phyloP scores from a whole-genome alignment of 2,888 invertebrate genomes.

The Apamea sordens region DNA sequence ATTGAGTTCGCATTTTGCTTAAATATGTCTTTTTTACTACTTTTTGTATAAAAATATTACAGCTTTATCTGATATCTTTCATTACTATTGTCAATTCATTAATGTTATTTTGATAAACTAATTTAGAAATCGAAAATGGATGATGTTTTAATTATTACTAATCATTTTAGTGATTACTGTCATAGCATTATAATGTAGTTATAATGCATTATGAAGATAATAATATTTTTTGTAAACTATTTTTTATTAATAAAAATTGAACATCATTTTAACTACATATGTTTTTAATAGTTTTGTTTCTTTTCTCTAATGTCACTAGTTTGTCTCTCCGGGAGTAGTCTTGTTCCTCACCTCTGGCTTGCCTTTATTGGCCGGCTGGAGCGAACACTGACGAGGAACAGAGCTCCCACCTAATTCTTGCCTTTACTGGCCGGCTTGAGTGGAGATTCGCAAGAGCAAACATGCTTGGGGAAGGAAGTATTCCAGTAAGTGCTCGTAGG shows the following conservation, averaged over 20 bases:
- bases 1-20: constrained; percentile 36
- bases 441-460: too few species aligned
- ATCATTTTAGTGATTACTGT: constrained; percentile 34
- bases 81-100: constrained; percentile 31
- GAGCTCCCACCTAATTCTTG: too few species aligned
- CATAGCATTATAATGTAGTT: constrained; percentile 43
- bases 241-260: constrained; percentile 57
- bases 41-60: constrained; percentile 32
- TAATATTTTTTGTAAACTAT: constrained; percentile 59
- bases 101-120: not conserved
- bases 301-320: not conserved
- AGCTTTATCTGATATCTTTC: not conserved
- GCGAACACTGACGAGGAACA: too few species aligned
- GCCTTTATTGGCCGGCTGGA: too few species aligned
- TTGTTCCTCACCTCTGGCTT: too few species aligned
- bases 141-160: constrained; percentile 16
- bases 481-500: too few species aligned
- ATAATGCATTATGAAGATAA: constrained; percentile 34
- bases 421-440: too few species aligned
- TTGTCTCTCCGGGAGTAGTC: too few species aligned
- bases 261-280: not conserved
- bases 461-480: too few species aligned
- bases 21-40: constrained; percentile 11
- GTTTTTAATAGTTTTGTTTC: constrained; percentile 12
- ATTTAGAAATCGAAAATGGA: constrained; percentile 15